Conservation (phyloP, 2,113 vertebrate genomes). For the Okapia johnstoni region DNA sequence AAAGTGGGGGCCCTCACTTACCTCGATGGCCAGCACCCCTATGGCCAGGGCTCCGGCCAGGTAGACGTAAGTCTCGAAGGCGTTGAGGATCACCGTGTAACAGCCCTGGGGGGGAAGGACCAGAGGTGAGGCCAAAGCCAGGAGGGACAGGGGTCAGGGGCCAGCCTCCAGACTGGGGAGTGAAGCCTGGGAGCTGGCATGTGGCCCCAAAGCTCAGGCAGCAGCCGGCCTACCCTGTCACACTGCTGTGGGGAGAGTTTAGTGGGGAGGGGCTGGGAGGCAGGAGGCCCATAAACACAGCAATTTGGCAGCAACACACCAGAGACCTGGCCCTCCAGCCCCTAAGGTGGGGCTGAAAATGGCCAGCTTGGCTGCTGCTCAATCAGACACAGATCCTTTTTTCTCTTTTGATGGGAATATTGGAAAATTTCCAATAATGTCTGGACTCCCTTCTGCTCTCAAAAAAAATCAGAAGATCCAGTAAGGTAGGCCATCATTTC, state of each 20-base stretch:
- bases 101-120: conserved; percentile 84
- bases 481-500: background rate
- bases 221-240: background rate
- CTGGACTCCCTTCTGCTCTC: background rate
- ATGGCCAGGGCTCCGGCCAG: conserved; percentile 92
- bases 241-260: accelerated
- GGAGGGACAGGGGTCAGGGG: background rate
- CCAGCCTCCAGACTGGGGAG: accelerated
- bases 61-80: conserved; percentile 93
- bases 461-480: background rate
- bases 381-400: background rate
- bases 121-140: background rate
- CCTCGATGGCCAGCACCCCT: conserved; percentile 92
- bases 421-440: background rate
- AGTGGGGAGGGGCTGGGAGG: background rate
- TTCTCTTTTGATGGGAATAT: no score
- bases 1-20: conserved; percentile 45
- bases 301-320: accelerated
- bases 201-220: background rate
- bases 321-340: background rate
- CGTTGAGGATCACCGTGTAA: conserved; percentile 91
- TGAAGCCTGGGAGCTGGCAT: background rate
- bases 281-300: no score
- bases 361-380: accelerated
- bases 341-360: background rate